Base-by-base conservation (phyloP, 30 jellyfish, hydroid and myxozoan genomes). In the Cassiopea xamachana region DNA sequence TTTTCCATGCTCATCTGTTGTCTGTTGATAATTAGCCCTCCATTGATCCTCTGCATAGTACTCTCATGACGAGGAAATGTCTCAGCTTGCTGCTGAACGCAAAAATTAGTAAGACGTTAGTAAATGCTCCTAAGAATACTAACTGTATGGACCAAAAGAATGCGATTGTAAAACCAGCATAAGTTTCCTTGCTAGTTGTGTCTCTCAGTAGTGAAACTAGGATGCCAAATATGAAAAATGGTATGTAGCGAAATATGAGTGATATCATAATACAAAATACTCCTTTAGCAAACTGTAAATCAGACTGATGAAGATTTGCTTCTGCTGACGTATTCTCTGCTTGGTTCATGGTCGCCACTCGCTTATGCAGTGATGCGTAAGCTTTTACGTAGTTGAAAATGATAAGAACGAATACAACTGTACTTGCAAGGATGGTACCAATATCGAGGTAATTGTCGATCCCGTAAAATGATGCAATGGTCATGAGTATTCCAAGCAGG, bases 81-180 rank as follows among this genome's bases (percentile, higher is more conserved):
- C 87, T 85, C 59, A 85, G 83, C 64, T 85, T 73, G 19, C 81
- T 59, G 79, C 75, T 85, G 73, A 85, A 39, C 14, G 75, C 51
- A 49, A 74, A 48, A 51, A 73, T 60, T 0, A 75, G 18, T 10
- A 71, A n/a, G n/a, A 70, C 88, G 61, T 85, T 85, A 1, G 75
- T 19, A 4, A 77, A 73, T 19, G 82, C 19, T 19, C 76, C 76
- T 5, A 85, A 17, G 46, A 59, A 85, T 14, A 85, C 87, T 45
- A 60, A 43, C 2, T 69, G 80, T 60, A 82, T 2, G 10, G 90
- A 48, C 60, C 90, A 61, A 67, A 1, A 82, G 59, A 5, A 82
- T 44, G 59, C 73, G 46, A 68, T 10, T 16, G 48, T 62, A 15
- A 82, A 1, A 9, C 17, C 51, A 19, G 27, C 7, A 44, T 18